phyloP scores from a whole-genome alignment of 2,888 invertebrate species.

The Trichacis sp. region DNA sequence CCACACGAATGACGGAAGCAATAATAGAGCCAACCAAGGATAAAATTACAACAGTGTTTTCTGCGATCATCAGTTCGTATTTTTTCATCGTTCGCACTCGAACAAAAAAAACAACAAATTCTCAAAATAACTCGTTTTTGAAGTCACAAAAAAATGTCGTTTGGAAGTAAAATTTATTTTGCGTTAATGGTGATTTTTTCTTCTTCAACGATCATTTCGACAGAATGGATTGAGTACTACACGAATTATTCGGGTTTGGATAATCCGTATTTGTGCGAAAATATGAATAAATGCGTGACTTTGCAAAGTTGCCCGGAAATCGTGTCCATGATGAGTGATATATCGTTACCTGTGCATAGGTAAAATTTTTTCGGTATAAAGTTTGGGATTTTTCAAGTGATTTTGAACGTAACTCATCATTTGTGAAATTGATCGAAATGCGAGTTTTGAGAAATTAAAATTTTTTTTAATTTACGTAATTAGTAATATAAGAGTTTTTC shows the following conservation, averaged over 20 bases:
- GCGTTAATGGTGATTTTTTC: too few species aligned
- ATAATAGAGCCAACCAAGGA: too few species aligned
- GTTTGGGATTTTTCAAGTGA: too few species aligned
- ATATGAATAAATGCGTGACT: conserved; percentile 47
- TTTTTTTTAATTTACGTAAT: too few species aligned
- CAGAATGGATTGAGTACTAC: conserved; percentile 21
- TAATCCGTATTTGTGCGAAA: conserved; percentile 47
- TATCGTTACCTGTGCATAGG: conserved; percentile 55
- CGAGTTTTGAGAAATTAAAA: too few species aligned
- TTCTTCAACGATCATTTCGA: not conserved
- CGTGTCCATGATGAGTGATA: conserved; percentile 48
- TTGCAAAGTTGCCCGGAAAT: conserved; percentile 52
- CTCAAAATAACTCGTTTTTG: too few species aligned
- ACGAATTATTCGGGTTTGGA: conserved; percentile 30
- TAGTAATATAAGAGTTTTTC: too few species aligned
- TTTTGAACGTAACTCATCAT: too few species aligned
- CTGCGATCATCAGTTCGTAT: not conserved
- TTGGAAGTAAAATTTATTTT: too few species aligned
- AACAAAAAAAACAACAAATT: not conserved
- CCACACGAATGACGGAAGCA: too few species aligned
- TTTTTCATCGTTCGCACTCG: not conserved
- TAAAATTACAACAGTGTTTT: not conserved
- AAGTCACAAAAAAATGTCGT: not conserved
- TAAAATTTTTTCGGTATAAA: conserved; percentile 28
- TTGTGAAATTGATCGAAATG: too few species aligned